Percentiles rank a stretch among this genome's conserved stretches.
These are phyloP conservation scores for Trialeurodes vaporariorum DNA, from an alignment of 1,140 invertebrate species.

Conservation along the genomic window DNA sequence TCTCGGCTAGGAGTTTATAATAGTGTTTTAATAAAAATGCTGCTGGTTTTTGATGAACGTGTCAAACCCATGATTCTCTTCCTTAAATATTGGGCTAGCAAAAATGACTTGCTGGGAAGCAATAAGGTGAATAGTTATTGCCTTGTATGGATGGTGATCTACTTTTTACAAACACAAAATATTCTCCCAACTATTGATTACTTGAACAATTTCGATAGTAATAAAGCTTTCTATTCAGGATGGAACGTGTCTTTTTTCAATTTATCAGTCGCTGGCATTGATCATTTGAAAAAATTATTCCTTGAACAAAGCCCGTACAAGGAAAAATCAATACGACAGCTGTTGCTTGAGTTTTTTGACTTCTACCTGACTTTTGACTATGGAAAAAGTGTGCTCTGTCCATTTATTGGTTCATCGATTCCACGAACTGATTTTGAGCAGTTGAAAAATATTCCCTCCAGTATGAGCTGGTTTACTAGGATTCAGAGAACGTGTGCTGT, in stretches of 20 bases:
- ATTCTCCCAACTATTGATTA: not conserved
- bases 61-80: not conserved
- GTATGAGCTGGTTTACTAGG: not conserved
- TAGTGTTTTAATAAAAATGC: not conserved
- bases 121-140: not conserved
- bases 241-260: not conserved
- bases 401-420: not conserved
- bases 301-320: not conserved
- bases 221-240: not conserved
- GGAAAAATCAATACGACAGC: not conserved
- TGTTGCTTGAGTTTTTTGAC: not conserved
- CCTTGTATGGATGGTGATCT: not conserved
- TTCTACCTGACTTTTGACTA: not conserved
- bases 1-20: not conserved
- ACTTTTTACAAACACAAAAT: not conserved
- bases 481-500: not conserved
- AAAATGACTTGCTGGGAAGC: not conserved
- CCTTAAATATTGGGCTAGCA: not conserved
- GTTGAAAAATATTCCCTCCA: not conserved
- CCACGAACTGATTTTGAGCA: not conserved
- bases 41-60: not conserved
- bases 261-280: not conserved
- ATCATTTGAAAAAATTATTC: not conserved
- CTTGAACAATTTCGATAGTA: not conserved
- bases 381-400: not conserved